These are phyloP conservation scores for Drosophila leontia DNA, from an alignment of 1,140 invertebrate genomes.

Conservation along the genomic window DNA sequence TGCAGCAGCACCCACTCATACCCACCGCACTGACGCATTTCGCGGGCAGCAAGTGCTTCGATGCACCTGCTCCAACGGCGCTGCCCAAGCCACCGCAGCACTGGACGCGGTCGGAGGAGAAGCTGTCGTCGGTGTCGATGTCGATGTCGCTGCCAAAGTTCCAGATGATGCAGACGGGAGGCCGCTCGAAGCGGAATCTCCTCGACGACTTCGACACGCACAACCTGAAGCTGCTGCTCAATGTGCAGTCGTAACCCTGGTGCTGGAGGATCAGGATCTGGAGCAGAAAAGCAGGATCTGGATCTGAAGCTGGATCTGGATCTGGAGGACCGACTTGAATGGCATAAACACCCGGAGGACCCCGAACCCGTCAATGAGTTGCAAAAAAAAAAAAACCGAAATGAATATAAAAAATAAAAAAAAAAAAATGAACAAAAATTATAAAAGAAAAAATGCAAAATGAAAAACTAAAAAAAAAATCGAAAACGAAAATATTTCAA, in stretches of 20 bases:
- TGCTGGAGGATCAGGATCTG: constrained; percentile 36
- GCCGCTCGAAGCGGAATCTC: constrained; percentile 82
- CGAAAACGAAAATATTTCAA: constrained; percentile 75
- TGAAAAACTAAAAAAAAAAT: constrained; percentile 57
- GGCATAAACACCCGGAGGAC: constrained; percentile 55
- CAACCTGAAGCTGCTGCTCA: constrained; percentile 86
- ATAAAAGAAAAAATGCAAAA: constrained; percentile 74
- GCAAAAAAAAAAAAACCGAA: constrained; percentile 44
- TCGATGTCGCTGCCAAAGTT: constrained; percentile 66
- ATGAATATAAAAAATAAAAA: constrained; percentile 39
- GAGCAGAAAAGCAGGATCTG: constrained; percentile 32
- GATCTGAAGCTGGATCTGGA: constrained; percentile 37
- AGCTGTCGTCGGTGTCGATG: constrained; percentile 55
- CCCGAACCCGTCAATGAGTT: constrained; percentile 71
- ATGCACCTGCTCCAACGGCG: constrained; percentile 87
- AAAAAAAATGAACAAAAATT: constrained; percentile 59
- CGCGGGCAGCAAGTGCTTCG: constrained; percentile 88
- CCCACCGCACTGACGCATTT: constrained; percentile 85
- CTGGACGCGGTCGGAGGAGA: constrained; percentile 85
- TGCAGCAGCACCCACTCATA: constrained; percentile 65
- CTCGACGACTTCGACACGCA: constrained; percentile 85
- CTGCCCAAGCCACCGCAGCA: constrained; percentile 87
- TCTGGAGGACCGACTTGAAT: constrained; percentile 36
- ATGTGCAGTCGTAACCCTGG: constrained; percentile 86
- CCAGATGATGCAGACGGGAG: constrained; percentile 59